These are phyloP conservation scores for Ahaetulla prasina DNA, from an alignment of 2,113 vertebrate genomes.

Conservation along the genomic window DNA sequence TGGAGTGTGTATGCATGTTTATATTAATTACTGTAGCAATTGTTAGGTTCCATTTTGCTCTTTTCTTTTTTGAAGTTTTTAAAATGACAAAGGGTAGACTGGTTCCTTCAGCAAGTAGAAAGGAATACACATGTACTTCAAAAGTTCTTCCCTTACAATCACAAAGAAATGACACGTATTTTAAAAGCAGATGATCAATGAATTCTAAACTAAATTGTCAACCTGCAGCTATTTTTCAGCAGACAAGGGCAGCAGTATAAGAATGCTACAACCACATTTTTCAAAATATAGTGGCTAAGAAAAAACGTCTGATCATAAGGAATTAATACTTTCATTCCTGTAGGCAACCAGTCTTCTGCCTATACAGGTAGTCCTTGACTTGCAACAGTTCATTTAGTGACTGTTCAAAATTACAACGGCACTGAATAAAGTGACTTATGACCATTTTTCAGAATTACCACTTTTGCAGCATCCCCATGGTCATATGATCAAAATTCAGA, in stretches of 20 bases:
- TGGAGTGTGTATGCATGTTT: background rate
- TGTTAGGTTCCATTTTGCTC: background rate
- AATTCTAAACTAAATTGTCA: background rate
- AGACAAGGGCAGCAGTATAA: background rate
- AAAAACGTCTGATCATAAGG: background rate
- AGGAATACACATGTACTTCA: background rate
- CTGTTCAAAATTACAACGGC: too few species aligned
- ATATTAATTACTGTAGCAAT: background rate
- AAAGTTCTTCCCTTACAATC: background rate
- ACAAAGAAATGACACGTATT: background rate
- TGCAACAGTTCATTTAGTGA: too few species aligned
- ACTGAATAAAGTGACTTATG: too few species aligned
- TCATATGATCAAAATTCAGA: too few species aligned
- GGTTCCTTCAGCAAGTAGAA: background rate
- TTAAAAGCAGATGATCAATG: background rate
- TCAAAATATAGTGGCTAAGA: background rate
- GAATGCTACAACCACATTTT: background rate
- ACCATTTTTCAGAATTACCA: too few species aligned
- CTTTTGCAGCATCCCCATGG: too few species aligned
- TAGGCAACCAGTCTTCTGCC: background rate
- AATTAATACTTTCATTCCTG: background rate
- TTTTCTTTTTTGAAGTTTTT: background rate
- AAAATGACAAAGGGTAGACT: background rate
- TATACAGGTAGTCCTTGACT: background rate
- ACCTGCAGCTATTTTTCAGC: background rate